Base-by-base conservation (phyloP, 1,140 invertebrate species). In the Drosophila kurseongensis region DNA sequence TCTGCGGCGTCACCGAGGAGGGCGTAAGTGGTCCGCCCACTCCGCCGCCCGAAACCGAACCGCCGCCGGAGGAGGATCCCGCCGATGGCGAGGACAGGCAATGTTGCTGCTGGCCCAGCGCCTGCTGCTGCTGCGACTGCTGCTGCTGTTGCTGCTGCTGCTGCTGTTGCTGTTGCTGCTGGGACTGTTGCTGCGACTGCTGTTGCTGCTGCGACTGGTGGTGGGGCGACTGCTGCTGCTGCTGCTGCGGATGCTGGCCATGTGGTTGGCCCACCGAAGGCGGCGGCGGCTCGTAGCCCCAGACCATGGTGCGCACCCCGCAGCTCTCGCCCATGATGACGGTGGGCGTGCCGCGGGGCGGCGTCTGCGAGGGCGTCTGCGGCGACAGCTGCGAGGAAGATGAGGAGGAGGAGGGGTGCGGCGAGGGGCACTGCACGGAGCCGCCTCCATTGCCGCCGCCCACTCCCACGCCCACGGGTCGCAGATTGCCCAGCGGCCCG, bases 291-390 rank as follows among this genome's bases (percentile, higher is more conserved):
- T 92, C 92, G 29, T 92, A 92, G 12, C 92, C 91, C 97, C 97
- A 98, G 65, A 98, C 96, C 97, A 98, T 98, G 40, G 97, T 98
- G 52, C 97, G 93, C 0, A 98, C 97, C 12, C 97, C 97, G 38
- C 97, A 97, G 5, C 96, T 96, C 91, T 98, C 97, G 29, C 97
- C 97, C 96, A 97, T 97, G 62, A 97, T 96, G 61, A 97, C 97
- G 9, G 96, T 96, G 6, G 97, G 97, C n/a, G 96, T 96, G 66
- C 96, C 95, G 75, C 96, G 92, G 80, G 94, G 94, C 45, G 95
- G 93, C 52, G 93, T 94, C 65, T 94, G 94, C 73, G 95, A 93
- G 44, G 94, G 92, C 66, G 94, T 93, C 92, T 83, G 95, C 93
- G 93, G 96, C 93, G 93, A 91, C 5, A 93, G 86, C 88, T 93